Evolutionary conservation across 2,113 vertebrate species (phyloP).

Genomic region (Calidris pygmaea): DNA sequence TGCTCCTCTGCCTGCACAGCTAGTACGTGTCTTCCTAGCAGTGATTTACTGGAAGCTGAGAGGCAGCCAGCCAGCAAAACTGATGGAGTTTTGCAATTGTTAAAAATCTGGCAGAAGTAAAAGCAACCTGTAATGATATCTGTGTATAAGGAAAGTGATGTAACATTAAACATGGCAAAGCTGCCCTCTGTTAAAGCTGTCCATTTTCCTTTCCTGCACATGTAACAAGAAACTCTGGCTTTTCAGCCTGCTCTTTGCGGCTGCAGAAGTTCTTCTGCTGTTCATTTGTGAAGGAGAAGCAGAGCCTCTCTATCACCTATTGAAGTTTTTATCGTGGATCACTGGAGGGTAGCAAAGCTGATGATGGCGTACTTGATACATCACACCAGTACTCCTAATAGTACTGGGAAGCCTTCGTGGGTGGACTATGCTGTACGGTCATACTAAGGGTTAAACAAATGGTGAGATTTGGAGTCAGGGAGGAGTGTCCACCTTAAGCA

Average conservation of each 20-base stretch:
- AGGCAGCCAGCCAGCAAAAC: neutral
- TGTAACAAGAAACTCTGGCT: neutral
- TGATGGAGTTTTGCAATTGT: neutral
- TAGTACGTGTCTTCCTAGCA: neutral
- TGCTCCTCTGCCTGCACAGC: neutral
- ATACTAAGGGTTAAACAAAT: neutral
- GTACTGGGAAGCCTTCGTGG: neutral
- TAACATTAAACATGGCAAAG: neutral
- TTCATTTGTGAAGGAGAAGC: neutral
- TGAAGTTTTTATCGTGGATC: neutral
- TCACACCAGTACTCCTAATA: neutral
- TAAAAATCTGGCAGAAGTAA: neutral
- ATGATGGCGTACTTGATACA: accelerated
- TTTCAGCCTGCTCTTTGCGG: neutral
- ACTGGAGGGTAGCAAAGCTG: neutral
- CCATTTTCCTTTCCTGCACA: neutral
- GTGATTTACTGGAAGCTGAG: neutral
- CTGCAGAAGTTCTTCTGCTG: neutral
- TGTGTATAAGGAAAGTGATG: neutral
- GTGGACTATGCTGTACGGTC: accelerated
- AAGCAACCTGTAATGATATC: neutral
- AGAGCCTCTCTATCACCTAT: neutral
- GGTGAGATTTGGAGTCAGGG: neutral
- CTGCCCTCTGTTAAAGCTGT: neutral
- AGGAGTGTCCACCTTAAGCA: neutral